Evolutionary conservation across 2,888 invertebrate species (phyloP).

Genomic region (Harpagoxenus sublaevis): DNA sequence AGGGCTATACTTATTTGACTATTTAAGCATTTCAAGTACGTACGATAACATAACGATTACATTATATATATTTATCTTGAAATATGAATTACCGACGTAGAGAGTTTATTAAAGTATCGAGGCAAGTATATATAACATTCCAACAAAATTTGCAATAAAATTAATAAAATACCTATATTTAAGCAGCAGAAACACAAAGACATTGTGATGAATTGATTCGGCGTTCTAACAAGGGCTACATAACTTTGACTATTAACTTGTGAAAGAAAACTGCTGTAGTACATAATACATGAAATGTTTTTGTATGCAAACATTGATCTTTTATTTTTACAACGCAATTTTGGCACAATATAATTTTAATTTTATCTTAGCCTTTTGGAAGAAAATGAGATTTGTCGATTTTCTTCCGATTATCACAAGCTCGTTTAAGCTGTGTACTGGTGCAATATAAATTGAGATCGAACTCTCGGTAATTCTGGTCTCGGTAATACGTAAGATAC

Average conservation of each 20-base stretch:
- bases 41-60: not conserved
- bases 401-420: not conserved
- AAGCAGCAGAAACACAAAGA: not conserved
- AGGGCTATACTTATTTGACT: not conserved
- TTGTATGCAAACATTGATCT: not conserved
- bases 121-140: not conserved
- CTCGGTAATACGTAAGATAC: not conserved
- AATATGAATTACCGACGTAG: not conserved
- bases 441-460: not conserved
- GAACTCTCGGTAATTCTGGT: not conserved
- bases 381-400: not conserved
- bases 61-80: not conserved
- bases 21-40: not conserved
- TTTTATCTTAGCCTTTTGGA: not conserved
- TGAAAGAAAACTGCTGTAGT: not conserved
- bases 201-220: not conserved
- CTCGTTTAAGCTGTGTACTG: not conserved
- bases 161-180: not conserved
- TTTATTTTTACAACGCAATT: not conserved
- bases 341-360: not conserved
- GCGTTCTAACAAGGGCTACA: not conserved
- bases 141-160: not conserved
- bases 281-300: not conserved
- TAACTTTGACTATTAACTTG: not conserved
- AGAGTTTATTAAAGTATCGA: not conserved